These are phyloP conservation scores for Cyphomyrus discorhynchus DNA, from an alignment of 2,113 vertebrate genomes.

Conservation along the genomic window DNA sequence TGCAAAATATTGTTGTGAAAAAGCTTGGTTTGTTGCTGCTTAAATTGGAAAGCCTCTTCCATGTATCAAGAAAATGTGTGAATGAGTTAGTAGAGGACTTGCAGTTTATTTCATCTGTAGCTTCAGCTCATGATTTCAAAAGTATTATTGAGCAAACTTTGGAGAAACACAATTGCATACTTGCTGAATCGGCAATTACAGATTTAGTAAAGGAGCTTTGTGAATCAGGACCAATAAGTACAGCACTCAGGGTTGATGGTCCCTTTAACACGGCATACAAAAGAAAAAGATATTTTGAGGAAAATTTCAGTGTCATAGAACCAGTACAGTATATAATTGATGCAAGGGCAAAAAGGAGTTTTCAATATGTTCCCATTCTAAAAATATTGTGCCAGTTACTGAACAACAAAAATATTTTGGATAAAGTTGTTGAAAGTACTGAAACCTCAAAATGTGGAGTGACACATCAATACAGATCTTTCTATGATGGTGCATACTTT, in stretches of 20 bases:
- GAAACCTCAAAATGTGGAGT: too few species aligned
- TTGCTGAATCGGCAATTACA: not conserved
- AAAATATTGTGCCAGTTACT: too few species aligned
- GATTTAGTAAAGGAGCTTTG: slow-evolving; percentile 13
- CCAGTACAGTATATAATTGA: slow-evolving; percentile 21
- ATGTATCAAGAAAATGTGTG: slow-evolving; percentile 14
- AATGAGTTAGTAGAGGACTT: slow-evolving; percentile 15
- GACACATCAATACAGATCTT: too few species aligned
- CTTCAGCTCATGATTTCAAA: not conserved
- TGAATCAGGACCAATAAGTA: not conserved
- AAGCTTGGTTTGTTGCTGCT: not conserved
- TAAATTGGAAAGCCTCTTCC: not conserved
- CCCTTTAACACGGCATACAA: not conserved
- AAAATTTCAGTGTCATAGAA: slow-evolving; percentile 7
- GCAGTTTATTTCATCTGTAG: slow-evolving; percentile 13
- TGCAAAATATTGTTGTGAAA: not conserved
- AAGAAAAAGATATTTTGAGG: slow-evolving; percentile 5
- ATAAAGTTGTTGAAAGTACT: too few species aligned
- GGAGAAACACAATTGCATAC: not conserved
- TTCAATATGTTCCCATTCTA: not conserved
- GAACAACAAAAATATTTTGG: too few species aligned
- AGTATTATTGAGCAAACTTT: slow-evolving; percentile 6
- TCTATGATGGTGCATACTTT: too few species aligned
- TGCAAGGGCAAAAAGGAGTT: slow-evolving; percentile 13
- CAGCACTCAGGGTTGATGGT: not conserved